Evolutionary conservation across 2,888 invertebrate genomes (phyloP).

Genomic region (Drosophila helvetica): DNA sequence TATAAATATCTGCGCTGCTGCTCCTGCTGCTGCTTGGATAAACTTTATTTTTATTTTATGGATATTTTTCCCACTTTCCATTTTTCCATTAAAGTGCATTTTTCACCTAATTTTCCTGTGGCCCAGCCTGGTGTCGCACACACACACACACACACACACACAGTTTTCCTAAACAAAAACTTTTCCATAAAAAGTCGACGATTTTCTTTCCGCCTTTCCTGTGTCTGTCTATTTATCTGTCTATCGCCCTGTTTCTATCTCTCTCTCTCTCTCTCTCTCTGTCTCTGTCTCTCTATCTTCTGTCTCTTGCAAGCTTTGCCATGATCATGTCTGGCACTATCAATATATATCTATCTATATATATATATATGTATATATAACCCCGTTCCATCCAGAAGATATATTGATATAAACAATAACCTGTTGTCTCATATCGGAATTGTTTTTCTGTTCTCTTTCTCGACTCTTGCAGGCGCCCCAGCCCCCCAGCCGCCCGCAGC

Average conservation of each 20-base stretch:
- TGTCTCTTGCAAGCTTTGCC: slow-evolving; percentile 35
- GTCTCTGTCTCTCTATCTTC: slow-evolving; percentile 12
- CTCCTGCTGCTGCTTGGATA: background rate
- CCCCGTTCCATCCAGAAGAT: slow-evolving; percentile 14
- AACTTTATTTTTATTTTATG: background rate
- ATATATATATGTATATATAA: slow-evolving; percentile 40
- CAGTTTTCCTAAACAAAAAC: background rate
- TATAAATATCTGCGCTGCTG: slow-evolving; percentile 4
- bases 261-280: slow-evolving; percentile 18
- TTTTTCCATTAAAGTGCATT: slow-evolving; percentile 31
- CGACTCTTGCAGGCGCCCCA: slow-evolving; percentile 77
- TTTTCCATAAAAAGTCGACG: slow-evolving; percentile 4
- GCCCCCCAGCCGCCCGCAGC: slow-evolving; percentile 34
- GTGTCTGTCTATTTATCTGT: slow-evolving; percentile 20
- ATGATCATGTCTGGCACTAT: slow-evolving; percentile 48
- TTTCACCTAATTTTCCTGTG: slow-evolving; percentile 37
- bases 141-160: background rate
- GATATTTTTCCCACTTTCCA: slow-evolving; percentile 4
- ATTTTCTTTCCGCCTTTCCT: slow-evolving; percentile 9
- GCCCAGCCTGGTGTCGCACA: background rate
- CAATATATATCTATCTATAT: slow-evolving; percentile 39
- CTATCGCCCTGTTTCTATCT: slow-evolving; percentile 21
- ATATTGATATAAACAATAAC: slow-evolving; percentile 47
- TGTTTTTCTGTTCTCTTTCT: slow-evolving; percentile 76
- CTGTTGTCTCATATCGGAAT: slow-evolving; percentile 73